Evolutionary conservation across 2,797 vertebrate species (phyloP), one percentile per base, ranked within the genome.

Genomic region (Bovichtus diacanthus): DNA sequence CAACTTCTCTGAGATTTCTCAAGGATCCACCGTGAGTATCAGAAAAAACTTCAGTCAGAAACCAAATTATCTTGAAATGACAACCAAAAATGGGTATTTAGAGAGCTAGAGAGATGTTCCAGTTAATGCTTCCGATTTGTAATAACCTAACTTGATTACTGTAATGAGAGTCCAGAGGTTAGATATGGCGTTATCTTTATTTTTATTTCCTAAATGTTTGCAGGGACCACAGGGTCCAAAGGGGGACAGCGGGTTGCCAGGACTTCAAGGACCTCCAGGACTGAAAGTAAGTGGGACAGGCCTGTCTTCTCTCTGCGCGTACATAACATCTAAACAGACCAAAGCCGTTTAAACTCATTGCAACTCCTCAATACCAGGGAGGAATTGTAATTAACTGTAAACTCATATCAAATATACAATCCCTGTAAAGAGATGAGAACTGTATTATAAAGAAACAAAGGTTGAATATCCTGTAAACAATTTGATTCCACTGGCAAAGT

Each of bases 171-270:
- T 27, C 27, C 27, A 27, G 27, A 27, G 27, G 27, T 27, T 27
- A 27, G 4, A 27, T 27, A 27, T 27, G 27, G 27, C 5, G 27
- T 27, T 34, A 31, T 9, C 3, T 3, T 29, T n/a, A 21, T 63
- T 21, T 41, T 19, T 21, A 18, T 79, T 78, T 44, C 2, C 19
- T 59, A 11, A n/a, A 49, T 87, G 12, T 74, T 81, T 76, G 11
- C 77, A 98, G 97, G 96, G 96, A 5, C 95, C 95, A 1, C 93
- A 21, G 66, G 97, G 97, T 90, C 96, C 92, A 1, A 98, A 97
- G 83, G 98, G 98, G n/a, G 96, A 97, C 58, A 63, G 58, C 3
- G 98, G 98, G 0, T 76, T 94, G 9, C 94, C 94, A 85, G 98
- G 97, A 71, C 68, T 94, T 43, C 93, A 89, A 25, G 98, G 98